phyloP scores from a whole-genome alignment of 2,113 vertebrate genomes.

The Picathartes gymnocephalus region DNA sequence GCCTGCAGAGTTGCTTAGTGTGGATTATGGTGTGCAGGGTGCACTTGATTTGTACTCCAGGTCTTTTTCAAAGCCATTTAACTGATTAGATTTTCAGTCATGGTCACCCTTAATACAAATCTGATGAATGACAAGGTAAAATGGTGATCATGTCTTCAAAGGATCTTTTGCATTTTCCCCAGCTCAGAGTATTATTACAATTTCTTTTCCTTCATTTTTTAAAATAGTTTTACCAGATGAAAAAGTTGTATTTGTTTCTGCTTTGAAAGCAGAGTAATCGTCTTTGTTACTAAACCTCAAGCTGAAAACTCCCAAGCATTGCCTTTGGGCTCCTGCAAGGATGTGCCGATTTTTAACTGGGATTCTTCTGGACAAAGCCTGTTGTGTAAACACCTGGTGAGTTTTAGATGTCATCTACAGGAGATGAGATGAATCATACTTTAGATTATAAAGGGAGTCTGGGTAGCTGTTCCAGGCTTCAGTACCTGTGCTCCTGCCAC shows the following conservation, averaged over 20 bases:
- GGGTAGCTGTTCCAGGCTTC: background rate
- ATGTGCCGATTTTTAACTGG: background rate
- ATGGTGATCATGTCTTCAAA: background rate
- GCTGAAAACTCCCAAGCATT: background rate
- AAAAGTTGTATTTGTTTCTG: background rate
- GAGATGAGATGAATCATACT: background rate
- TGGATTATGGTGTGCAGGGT: background rate
- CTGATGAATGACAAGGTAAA: background rate
- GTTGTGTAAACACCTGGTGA: background rate
- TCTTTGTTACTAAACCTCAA: background rate
- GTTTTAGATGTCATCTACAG: background rate
- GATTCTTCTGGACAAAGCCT: background rate
- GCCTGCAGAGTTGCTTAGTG: background rate
- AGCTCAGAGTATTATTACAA: background rate
- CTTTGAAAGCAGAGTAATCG: background rate
- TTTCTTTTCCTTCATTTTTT: background rate
- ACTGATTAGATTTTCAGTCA: background rate
- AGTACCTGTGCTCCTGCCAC: background rate
- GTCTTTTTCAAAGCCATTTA: background rate
- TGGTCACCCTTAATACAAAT: background rate
- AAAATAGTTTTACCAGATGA: accelerated
- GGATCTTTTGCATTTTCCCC: background rate
- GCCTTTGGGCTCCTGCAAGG: background rate
- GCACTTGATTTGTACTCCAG: background rate
- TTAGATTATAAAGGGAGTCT: background rate